Evolutionary conservation across 2,113 vertebrate genomes (phyloP), one percentile per base, ranked within the genome.

Genomic region (Vireo altiloquus): DNA sequence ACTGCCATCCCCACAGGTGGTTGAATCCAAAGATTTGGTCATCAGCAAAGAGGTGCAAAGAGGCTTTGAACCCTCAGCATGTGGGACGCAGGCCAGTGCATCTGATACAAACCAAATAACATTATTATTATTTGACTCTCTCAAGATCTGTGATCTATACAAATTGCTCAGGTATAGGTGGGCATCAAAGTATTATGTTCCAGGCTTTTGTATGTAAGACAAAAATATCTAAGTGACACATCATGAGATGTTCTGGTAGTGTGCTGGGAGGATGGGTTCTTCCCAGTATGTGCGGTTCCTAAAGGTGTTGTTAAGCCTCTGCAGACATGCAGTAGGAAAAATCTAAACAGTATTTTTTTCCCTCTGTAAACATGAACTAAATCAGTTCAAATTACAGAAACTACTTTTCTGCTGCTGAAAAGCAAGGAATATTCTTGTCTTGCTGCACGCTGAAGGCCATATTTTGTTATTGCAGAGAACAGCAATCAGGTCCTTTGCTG

Each of bases 181-280:
- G 18, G 33, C 16, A 66, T 40, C n/a, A 25, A 56, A 44, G 17
- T 31, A 74, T 35, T 74, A 52, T 2, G 11, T 85, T 82, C 42
- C 37, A 77, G 35, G 28, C 8, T 68, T 57, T 65, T 61, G 44
- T 30, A 27, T 9, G 3, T 50, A 40, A 77, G n/a, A 59, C 7
- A 82, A 65, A 74, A 70, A 52, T 33, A 69, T 14, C 20, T 50
- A 30, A 54, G 47, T 37, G 70, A 63, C 7, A 9, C 40, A 50
- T 30, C 11, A 46, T 39, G 39, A 77, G 23, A 63, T 28, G 31
- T 2, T 75, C 20, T 47, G 14, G 11, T 35, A 37, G 30, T 13
- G 54, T 33, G 6, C 10, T 57, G 37, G 4, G 50, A 57, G 57
- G 56, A 54, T 0, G 1, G 6, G 20, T n/a, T 54, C 39, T 52